Evolutionary conservation across 1,140 invertebrate species (phyloP), one percentile per base, ranked within the genome.

Genomic region (Hydropsyche tenuis): DNA sequence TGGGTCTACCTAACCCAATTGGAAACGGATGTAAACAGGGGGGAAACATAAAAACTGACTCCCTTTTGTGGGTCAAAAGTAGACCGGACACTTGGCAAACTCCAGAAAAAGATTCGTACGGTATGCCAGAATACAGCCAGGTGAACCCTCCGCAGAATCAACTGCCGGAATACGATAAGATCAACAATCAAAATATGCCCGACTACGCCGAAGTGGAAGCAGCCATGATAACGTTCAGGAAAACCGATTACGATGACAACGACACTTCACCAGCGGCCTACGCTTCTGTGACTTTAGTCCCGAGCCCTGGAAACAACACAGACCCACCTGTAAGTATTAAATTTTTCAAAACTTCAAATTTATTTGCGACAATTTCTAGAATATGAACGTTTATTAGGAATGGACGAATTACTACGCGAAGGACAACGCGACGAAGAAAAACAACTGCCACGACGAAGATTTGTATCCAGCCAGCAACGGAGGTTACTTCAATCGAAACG

Each of bases 401-500:
- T 86, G 85, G 85, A 84, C 85, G 75, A 84, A 75, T 18, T 75
- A 75, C 66, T 77, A 73, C 85, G 72, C 82, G 83, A 37, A 82
- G 74, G 51, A 81, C 80, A 27, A 84, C 83, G 72, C 60, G 14
- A 73, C 73, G 48, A 64, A 84, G 18, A 82, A 80, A 53, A 81
- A 83, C 16, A 84, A 85, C 63, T 79, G 78, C 16, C 80, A 82
- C 20, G 83, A 86, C 60, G 84, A 85, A 77, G 84, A 86, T 80
- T 74, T 87, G 1, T 89, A 88, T 78, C 87, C 87, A 16, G 85
- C 87, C 5, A 86, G 84, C 37, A 89, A 89, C 73, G 87, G 87
- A 6, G 87, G 87, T 11, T 89, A 89, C 78, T 89, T 88, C 78
- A 88, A 89, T 78, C 78, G 87, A 73, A 89, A 88, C 73, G 87